phyloP scores from a whole-genome alignment of 2,113 vertebrate species.

The Corythornis vintsioides region DNA sequence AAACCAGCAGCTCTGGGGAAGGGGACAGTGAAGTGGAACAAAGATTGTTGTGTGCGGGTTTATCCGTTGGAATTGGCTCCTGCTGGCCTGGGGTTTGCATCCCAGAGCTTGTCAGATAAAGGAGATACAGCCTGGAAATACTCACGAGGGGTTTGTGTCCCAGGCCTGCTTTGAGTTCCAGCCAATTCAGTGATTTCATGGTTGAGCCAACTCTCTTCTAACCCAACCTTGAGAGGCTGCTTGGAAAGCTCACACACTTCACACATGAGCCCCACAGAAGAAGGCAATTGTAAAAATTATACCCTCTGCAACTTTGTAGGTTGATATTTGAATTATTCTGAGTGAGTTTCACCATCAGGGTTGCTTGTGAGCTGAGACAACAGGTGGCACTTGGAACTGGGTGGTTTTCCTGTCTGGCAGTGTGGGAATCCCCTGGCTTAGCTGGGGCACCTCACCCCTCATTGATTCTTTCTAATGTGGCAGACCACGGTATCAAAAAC shows the following conservation, averaged over 20 bases:
- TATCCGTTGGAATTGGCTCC: background rate
- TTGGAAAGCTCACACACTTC: background rate
- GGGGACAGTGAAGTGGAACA: background rate
- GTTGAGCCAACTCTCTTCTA: background rate
- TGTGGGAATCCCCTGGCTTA: background rate
- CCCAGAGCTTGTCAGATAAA: background rate
- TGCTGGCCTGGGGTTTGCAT: background rate
- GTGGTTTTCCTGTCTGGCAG: background rate
- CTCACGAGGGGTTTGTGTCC: background rate
- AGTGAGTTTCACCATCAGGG: background rate
- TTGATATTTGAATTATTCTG: background rate
- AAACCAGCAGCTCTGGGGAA: background rate
- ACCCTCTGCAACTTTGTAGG: background rate
- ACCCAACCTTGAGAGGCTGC: background rate
- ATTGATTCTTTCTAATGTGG: background rate
- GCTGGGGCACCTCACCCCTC: fast-evolving
- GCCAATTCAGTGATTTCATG: background rate
- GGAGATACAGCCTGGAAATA: background rate
- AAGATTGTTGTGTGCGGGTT: background rate
- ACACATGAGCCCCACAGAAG: background rate
- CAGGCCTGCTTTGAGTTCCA: background rate
- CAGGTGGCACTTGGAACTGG: fast-evolving
- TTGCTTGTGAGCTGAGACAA: background rate
- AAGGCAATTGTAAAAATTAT: background rate
- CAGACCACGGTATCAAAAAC: background rate